Base-by-base conservation (phyloP, 2,113 vertebrate genomes). In the Bucco capensis region DNA sequence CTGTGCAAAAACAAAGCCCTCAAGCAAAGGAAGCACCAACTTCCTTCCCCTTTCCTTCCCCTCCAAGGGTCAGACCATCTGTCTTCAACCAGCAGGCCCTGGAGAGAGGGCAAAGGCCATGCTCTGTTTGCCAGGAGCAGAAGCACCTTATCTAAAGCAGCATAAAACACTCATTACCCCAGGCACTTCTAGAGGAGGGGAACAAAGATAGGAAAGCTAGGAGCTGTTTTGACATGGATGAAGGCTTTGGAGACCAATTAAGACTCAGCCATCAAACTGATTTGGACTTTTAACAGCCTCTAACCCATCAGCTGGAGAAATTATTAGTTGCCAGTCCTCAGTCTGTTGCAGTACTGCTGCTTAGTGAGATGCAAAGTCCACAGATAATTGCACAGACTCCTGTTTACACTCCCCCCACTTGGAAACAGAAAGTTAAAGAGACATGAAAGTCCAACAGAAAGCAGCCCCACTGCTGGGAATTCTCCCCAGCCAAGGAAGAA, bases 211-310 rank as follows among this genome's bases (percentile, higher is more conserved):
- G 47, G 54, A 85, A 85, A 58, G n/a, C 30, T 72, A 53, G 44
- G 35, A 91, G 88, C 47, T 74, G 23, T 28, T 89, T 35, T 73
- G 84, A 90, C 73, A 89, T 22, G 69, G 86, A 61, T 0, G 2
- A 67, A 50, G 11, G 7, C 88, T 69, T 79, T 5, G 37, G 88
- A 91, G 75, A 89, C 72, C 72, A 78, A 67, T 89, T 74, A 94
- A n/a, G 67, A 82, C 51, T 85, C 78, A 56, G 33, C 35, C 67
- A 81, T 81, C 89, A 73, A 76, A 91, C 53, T 86, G 83, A 93
- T 88, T 53, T 4, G 54, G 46, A 69, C 72, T 66, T 76, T 80
- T n/a, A 85, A 85, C 85, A 83, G 58, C 42, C 62, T 51, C 40
- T 49, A 72, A 76, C 40, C 62, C 65, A n/a, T 35, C 71, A 40